Conservation (phyloP, 2,888 invertebrate species). For the Macrophya annulata region DNA sequence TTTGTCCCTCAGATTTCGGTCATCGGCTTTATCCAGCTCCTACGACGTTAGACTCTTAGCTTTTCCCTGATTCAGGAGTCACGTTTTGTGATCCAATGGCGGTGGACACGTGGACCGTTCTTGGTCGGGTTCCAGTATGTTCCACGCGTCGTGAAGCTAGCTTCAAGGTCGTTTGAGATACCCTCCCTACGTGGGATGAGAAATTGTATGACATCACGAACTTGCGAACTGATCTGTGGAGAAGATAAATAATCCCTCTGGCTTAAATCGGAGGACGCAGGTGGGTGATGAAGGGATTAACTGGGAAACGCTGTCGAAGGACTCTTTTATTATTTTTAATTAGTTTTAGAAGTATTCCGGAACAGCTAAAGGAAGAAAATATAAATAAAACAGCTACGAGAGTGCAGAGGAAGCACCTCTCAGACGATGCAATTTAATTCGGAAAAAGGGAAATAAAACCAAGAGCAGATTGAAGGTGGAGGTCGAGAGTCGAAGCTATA, state of each 20-base stretch:
- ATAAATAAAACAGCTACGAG: neutral
- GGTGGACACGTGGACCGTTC: conserved; percentile 1
- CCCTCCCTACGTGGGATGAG: neutral
- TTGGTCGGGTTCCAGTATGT: neutral
- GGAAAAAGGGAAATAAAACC: conserved; percentile 11
- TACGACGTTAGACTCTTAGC: neutral
- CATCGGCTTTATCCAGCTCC: neutral
- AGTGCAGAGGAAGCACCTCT: conserved; percentile 36
- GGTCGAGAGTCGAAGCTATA: neutral
- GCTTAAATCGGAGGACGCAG: neutral
- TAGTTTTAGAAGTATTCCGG: conserved; percentile 37
- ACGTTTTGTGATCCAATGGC: conserved; percentile 28
- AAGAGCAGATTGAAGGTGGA: conserved; percentile 1
- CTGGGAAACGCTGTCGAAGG: conserved; percentile 6
- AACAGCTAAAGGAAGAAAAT: neutral
- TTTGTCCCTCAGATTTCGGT: neutral
- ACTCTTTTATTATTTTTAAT: conserved; percentile 48
- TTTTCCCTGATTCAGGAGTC: conserved; percentile 20
- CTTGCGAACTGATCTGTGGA: neutral
- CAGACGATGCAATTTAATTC: conserved; percentile 42
- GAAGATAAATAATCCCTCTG: conserved; percentile 24
- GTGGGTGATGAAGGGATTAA: neutral
- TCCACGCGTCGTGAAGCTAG: neutral
- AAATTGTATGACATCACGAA: conserved; percentile 19
- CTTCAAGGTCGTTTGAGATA: neutral